Percentiles rank a stretch among this genome's conserved stretches.
Conservation (phyloP, 2,888 invertebrate genomes). For the Agelastica alni region DNA sequence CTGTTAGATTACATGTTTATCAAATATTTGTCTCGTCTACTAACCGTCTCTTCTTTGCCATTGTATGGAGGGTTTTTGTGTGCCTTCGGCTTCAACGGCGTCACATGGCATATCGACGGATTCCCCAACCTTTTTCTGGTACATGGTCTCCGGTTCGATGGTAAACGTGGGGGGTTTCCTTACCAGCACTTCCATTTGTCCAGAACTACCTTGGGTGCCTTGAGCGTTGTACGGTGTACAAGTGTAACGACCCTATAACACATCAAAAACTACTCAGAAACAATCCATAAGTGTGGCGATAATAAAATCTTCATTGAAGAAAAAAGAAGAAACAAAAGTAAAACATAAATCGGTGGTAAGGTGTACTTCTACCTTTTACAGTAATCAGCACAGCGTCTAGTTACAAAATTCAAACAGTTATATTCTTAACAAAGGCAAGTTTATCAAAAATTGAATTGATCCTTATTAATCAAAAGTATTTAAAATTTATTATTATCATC, state of each 20-base stretch:
- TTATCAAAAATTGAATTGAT: no score
- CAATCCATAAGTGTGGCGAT: no score
- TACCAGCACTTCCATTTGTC: constrained; percentile 74
- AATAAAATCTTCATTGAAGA: no score
- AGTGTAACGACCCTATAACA: constrained; percentile 88
- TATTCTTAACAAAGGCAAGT: no score
- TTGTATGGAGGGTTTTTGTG: constrained; percentile 84
- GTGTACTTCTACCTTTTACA: no score
- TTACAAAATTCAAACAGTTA: no score
- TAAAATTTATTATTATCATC: constrained; percentile 1
- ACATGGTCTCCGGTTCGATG: constrained; percentile 86
- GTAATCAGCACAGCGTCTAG: no score
- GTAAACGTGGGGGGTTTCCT: constrained; percentile 92
- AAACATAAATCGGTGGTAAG: no score
- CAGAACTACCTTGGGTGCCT: constrained; percentile 91
- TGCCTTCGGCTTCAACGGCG: constrained; percentile 89
- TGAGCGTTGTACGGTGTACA: constrained; percentile 95
- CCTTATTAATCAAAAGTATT: no score
- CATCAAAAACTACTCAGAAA: no score
- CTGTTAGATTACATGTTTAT: no score
- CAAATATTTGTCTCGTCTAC: constrained; percentile 8
- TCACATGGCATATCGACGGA: constrained; percentile 95
- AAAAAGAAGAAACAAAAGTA: no score
- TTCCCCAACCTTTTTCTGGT: constrained; percentile 87
- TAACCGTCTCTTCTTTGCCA: constrained; percentile 87